phyloP scores from a whole-genome alignment of 2,888 invertebrate species.

The Lepidonotus clava region DNA sequence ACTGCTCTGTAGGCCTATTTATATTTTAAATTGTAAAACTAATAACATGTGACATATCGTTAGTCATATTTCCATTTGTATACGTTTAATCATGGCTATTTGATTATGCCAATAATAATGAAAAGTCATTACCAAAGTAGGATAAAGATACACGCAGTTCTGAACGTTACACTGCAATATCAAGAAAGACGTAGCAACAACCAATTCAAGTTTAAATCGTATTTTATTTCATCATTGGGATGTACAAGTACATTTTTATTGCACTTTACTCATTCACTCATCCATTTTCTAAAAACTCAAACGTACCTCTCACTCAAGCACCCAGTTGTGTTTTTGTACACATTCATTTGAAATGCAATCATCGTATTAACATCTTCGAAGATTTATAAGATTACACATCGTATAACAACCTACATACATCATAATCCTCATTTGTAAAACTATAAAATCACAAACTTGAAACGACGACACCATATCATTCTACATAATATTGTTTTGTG shows the following conservation, averaged over 20 bases:
- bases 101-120: background rate
- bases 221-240: background rate
- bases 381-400: background rate
- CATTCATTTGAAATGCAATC: background rate
- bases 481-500: background rate
- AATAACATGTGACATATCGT: background rate
- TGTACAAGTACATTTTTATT: background rate
- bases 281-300: background rate
- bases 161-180: background rate
- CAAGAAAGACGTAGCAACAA: background rate
- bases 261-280: background rate
- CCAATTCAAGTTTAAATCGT: background rate
- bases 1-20: too few relatives aligned
- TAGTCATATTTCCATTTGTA: background rate
- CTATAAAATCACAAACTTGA: background rate
- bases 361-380: background rate
- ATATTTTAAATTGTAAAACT: background rate
- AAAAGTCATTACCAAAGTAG: background rate
- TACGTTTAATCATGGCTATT: background rate
- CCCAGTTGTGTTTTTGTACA: background rate
- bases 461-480: background rate
- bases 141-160: background rate
- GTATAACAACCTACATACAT: background rate
- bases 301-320: background rate
- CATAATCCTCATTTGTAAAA: conserved; percentile 19